phyloP scores from a whole-genome alignment of 1,140 invertebrate genomes.

The Habropoda laboriosa region DNA sequence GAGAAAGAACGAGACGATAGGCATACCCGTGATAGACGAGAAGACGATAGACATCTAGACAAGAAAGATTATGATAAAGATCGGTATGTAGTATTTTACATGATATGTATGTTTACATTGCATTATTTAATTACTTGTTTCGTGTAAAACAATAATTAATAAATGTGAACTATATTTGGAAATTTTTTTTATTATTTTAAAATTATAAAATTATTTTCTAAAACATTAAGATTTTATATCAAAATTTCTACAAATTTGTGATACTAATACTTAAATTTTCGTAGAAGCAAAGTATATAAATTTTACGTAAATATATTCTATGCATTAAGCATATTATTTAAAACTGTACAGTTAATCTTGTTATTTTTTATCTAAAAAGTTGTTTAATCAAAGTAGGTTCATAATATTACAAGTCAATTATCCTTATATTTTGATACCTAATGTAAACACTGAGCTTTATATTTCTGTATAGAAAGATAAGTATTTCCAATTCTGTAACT shows the following conservation, averaged over 20 bases:
- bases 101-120: neutral
- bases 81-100: conserved; percentile 60
- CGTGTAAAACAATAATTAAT: too few relatives aligned
- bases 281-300: neutral
- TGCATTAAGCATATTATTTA: conserved; percentile 7
- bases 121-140: too few relatives aligned
- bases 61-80: conserved; percentile 78
- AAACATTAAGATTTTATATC: neutral
- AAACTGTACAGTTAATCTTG: conserved; percentile 10
- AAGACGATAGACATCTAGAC: conserved; percentile 71
- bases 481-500: conserved; percentile 31
- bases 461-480: conserved; percentile 24
- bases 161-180: too few relatives aligned
- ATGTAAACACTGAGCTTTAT: conserved; percentile 20
- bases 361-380: neutral
- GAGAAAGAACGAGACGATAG: conserved; percentile 77
- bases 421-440: neutral
- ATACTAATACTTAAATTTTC: conserved; percentile 14
- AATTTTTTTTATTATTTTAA: too few relatives aligned
- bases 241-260: conserved; percentile 4
- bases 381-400: conserved; percentile 13
- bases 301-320: conserved; percentile 3
- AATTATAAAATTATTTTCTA: neutral
- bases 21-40: conserved; percentile 73
- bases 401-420: conserved; percentile 25